Percentiles rank a stretch among this genome's conserved stretches.
These are phyloP conservation scores for Tonatia bakeri DNA, from an alignment of 2,113 vertebrate species.

Conservation along the genomic window DNA sequence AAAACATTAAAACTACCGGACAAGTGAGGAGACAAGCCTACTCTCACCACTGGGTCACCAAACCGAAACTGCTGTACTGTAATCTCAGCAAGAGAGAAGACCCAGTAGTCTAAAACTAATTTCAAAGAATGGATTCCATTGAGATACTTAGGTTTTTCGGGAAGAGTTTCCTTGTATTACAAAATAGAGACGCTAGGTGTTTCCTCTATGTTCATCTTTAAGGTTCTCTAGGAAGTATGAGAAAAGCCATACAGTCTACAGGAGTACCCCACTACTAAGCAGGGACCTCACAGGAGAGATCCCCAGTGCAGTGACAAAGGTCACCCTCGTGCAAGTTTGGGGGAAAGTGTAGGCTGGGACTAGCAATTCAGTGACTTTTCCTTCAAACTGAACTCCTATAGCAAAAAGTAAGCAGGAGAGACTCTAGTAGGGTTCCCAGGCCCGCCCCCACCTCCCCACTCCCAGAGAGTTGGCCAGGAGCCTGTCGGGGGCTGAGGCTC, in stretches of 20 bases:
- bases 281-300: background rate
- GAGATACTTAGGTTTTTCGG: conserved; percentile 49
- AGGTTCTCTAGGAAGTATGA: background rate
- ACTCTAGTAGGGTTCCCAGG: background rate
- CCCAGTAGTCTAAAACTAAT: background rate
- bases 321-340: background rate
- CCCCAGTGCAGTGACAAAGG: background rate
- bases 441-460: background rate
- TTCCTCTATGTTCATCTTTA: background rate
- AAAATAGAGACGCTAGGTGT: background rate
- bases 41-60: conserved; percentile 5
- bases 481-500: conserved; percentile 34
- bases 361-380: background rate
- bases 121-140: conserved; percentile 10
- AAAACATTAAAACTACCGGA: background rate
- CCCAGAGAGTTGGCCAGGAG: background rate
- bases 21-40: conserved; percentile 30
- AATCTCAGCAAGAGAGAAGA: conserved; percentile 41
- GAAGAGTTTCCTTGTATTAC: background rate
- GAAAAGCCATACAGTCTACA: background rate
- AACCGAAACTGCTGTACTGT: conserved; percentile 41
- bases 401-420: background rate
- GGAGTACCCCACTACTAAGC: background rate
- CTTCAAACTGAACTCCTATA: background rate
- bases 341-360: background rate